These are phyloP conservation scores for Phasianus colchicus DNA, from an alignment of 2,113 vertebrate genomes.

Conservation along the genomic window DNA sequence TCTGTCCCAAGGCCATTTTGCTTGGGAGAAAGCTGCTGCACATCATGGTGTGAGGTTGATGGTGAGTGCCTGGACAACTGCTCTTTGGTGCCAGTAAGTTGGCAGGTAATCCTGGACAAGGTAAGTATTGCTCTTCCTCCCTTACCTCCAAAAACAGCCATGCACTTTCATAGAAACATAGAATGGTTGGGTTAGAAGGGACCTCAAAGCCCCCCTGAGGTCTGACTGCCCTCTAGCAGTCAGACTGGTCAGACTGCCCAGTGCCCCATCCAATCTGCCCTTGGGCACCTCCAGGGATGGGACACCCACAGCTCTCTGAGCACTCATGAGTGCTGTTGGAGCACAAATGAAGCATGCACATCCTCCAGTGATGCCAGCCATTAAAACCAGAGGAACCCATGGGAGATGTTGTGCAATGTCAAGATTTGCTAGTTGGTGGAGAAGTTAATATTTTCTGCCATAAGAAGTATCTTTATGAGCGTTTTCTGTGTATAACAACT, in stretches of 20 bases:
- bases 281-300: too few species aligned
- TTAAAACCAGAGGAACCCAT: not conserved
- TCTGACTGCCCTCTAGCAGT: not conserved
- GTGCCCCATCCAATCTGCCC: too few species aligned
- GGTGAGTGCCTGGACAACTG: not conserved
- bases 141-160: not conserved
- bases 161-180: too few species aligned
- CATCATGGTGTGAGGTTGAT: fast-evolving
- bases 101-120: not conserved
- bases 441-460: conserved; percentile 49
- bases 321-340: not conserved
- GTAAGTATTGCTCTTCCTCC: not conserved
- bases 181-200: not conserved
- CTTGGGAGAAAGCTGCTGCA: not conserved
- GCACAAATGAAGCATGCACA: not conserved
- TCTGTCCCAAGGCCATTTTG: not conserved
- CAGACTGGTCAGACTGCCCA: not conserved
- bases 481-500: not conserved
- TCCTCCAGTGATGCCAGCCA: not conserved
- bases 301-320: too few species aligned
- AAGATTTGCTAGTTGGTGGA: not conserved
- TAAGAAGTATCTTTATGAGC: conserved; percentile 11
- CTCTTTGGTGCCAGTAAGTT: not conserved
- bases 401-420: conserved; percentile 3
- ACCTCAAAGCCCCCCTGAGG: not conserved